Evolutionary conservation across 2,888 invertebrate species (phyloP), one percentile per base, ranked within the genome.

Genomic region (Volucella bombylans): DNA sequence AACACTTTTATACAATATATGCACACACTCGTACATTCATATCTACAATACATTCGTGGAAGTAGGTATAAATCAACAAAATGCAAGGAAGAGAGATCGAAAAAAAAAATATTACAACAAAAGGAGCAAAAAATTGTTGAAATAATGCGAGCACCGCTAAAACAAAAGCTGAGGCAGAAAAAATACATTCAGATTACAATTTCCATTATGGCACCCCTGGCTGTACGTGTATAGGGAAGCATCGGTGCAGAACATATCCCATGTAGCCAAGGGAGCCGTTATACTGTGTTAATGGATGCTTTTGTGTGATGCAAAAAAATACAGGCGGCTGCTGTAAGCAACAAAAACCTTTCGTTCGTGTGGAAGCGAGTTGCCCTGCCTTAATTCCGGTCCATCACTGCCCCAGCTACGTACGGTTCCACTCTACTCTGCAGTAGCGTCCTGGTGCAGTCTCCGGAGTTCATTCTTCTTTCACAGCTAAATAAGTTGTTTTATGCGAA

Each of bases 401-500:
- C 72, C 31, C 15, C 64, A 55, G 12, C 39, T 50, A 38, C 15
- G 61, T 18, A 31, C 41, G 41, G 50, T 10, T 67, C 39, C 41
- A 43, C 38, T 45, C 61, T 59, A 39, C 64, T 59, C 61, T 61
- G 57, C 61, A 47, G 31, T 23, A 41, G 43, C 71, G 49, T 72
- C 67, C 72, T 43, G 69, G 39, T 73, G 72, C 81, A 85, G 71
- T 81, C 85, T 77, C 85, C 81, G 81, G 72, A 81, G 68, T 85
- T 85, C 76, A 77, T 81, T 85, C 85, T 85, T 85, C 81, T 72
- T 81, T 81, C 49, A 81, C 67, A 85, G 81, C 81, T 85, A 85
- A 85, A 85, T 77, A 85, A 85, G 76, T 85, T 76, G 85, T 81
- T 81, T 81, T 77, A 81, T 85, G 68, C 85, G 85, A 85, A 85